phyloP scores from a whole-genome alignment of 2,888 invertebrate species.

The Aspidiotus rigidus region DNA sequence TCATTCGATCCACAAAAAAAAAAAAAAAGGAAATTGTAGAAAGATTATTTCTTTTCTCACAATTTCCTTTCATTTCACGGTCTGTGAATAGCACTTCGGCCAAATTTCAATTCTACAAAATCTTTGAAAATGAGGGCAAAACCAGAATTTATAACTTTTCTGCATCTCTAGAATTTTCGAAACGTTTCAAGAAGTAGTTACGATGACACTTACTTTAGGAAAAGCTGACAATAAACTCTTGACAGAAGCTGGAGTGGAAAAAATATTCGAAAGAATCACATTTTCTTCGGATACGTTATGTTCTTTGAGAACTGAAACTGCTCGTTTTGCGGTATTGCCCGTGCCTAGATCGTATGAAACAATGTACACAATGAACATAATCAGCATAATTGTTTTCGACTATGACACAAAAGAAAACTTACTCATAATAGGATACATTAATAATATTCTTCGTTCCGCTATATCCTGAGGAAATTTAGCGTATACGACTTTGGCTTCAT shows the following conservation, averaged over 20 bases:
- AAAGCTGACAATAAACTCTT: constrained; percentile 73
- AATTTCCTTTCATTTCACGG: too few relatives aligned
- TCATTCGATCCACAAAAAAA: too few relatives aligned
- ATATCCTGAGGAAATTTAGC: constrained; percentile 97
- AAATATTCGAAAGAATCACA: constrained; percentile 93
- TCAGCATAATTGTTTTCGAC: not conserved
- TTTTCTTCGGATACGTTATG: constrained; percentile 89
- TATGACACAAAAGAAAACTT: constrained; percentile 40
- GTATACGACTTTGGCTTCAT: constrained; percentile 93
- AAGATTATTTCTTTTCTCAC: too few relatives aligned
- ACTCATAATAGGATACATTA: constrained; percentile 99
- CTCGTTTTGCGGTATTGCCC: constrained; percentile 90
- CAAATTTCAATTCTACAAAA: not conserved
- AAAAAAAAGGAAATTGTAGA: too few relatives aligned
- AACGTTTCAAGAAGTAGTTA: too few relatives aligned
- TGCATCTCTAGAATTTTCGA: not conserved
- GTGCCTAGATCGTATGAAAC: constrained; percentile 50
- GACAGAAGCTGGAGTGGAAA: constrained; percentile 87
- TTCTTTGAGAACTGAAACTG: constrained; percentile 86
- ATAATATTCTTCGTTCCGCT: constrained; percentile 69
- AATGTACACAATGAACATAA: not conserved
- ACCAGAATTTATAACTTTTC: not conserved
- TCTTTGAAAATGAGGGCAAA: constrained; percentile 3
- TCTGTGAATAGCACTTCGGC: too few relatives aligned
- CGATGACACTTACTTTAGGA: constrained; percentile 50